phyloP scores from a whole-genome alignment of 2,888 invertebrate genomes.

The Labia minor region DNA sequence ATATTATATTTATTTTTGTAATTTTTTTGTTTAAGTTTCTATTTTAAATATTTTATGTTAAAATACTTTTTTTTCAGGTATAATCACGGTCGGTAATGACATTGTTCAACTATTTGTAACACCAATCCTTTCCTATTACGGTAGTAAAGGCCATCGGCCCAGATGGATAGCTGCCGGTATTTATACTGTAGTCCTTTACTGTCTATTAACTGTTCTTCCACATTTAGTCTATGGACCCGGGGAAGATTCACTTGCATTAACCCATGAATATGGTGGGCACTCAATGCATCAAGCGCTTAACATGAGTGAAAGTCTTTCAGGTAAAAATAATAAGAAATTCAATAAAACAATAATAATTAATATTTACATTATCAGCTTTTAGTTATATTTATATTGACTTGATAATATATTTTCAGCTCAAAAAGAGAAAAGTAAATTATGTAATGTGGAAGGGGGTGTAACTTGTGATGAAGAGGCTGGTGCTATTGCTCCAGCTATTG shows the following conservation, averaged over 20 bases:
- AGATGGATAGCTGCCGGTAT: slow-evolving; percentile 57
- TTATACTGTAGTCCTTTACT: slow-evolving; percentile 51
- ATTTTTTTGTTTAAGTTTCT: too few species aligned
- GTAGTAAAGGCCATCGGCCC: slow-evolving; percentile 58
- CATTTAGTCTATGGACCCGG: slow-evolving; percentile 60
- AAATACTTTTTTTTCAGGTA: too few species aligned
- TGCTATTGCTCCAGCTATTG: slow-evolving; percentile 48
- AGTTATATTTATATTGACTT: too few species aligned
- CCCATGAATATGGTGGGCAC: slow-evolving; percentile 45
- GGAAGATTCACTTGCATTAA: slow-evolving; percentile 50
- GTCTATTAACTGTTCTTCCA: slow-evolving; percentile 53
- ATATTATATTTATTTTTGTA: too few species aligned
- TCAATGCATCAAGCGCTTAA: background rate
- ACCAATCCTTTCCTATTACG: slow-evolving; percentile 55
- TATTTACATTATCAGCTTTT: too few species aligned
- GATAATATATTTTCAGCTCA: too few species aligned
- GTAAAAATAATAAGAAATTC: too few species aligned
- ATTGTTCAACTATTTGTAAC: slow-evolving; percentile 58
- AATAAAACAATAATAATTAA: too few species aligned
- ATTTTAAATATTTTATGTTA: too few species aligned
- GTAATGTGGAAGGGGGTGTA: slow-evolving; percentile 34
- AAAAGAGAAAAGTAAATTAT: slow-evolving; percentile 46
- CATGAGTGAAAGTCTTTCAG: background rate
- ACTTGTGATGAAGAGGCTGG: slow-evolving; percentile 44
- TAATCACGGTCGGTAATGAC: slow-evolving; percentile 63